phyloP scores from a whole-genome alignment of 2,888 invertebrate species.

The Nomada ferruginata region DNA sequence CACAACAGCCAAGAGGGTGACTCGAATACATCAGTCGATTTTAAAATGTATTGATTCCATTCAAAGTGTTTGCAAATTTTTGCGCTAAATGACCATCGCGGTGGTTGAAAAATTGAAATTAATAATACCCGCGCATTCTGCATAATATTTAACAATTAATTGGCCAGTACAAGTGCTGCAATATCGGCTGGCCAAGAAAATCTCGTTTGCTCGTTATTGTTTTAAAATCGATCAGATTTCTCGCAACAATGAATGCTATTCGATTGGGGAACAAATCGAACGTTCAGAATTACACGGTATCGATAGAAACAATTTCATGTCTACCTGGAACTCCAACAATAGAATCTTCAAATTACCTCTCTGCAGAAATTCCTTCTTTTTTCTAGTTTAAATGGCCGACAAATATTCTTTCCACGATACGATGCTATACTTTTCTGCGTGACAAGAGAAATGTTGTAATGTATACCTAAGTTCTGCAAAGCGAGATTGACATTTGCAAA shows the following conservation, averaged over 20 bases:
- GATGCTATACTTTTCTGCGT: too few species aligned
- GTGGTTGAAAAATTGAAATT: background rate
- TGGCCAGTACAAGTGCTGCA: background rate
- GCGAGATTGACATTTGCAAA: background rate
- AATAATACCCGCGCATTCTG: background rate
- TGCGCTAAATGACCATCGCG: background rate
- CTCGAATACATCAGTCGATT: too few species aligned
- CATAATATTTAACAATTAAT: background rate
- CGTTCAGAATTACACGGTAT: background rate
- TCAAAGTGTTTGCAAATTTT: too few species aligned
- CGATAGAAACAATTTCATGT: background rate
- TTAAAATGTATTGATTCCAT: too few species aligned
- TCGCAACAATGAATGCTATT: background rate
- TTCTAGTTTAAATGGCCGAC: conserved; percentile 2
- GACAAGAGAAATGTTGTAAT: conserved; percentile 13
- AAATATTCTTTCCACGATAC: conserved; percentile 19
- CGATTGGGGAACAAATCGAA: background rate
- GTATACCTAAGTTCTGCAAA: background rate
- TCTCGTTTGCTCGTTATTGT: background rate
- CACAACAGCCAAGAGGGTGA: too few species aligned
- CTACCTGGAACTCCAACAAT: conserved; percentile 14
- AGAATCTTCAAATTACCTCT: conserved; percentile 12
- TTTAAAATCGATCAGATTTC: background rate
- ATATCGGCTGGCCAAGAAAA: background rate
- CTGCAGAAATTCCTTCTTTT: background rate